Evolutionary conservation across 2,888 invertebrate genomes (phyloP).

Genomic region (Drosophila macrospina): DNA sequence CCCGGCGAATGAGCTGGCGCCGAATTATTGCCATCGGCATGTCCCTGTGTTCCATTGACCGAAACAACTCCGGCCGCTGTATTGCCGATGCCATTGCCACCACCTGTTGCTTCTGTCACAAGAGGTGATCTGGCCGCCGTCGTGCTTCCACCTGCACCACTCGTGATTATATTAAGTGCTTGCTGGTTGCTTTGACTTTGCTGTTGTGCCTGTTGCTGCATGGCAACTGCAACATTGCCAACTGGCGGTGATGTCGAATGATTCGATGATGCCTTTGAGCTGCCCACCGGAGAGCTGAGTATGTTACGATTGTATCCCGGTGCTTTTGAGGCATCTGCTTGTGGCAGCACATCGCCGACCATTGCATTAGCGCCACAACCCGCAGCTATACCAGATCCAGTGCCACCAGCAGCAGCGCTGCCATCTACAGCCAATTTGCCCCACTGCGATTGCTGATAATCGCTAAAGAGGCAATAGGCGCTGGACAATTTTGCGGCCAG

Average conservation of each 20-base stretch:
- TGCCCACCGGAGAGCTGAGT: slow-evolving; percentile 91
- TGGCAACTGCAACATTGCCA: slow-evolving; percentile 52
- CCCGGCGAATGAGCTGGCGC: slow-evolving; percentile 72
- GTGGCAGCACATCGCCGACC: slow-evolving; percentile 84
- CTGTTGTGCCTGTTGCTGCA: slow-evolving; percentile 38
- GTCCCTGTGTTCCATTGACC: slow-evolving; percentile 55
- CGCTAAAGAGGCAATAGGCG: slow-evolving; percentile 96
- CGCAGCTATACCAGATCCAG: slow-evolving; percentile 58
- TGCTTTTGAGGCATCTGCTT: slow-evolving; percentile 95
- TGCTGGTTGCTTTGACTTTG: slow-evolving; percentile 47
- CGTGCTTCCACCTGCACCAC: slow-evolving; percentile 39
- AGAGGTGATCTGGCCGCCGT: slow-evolving; percentile 74
- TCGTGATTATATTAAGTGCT: slow-evolving; percentile 68
- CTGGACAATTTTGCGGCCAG: slow-evolving; percentile 83
- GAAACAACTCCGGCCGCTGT: slow-evolving; percentile 36
- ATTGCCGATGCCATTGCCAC: slow-evolving; percentile 61
- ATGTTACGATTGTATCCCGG: slow-evolving; percentile 93
- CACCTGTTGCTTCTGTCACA: slow-evolving; percentile 59
- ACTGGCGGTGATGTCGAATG: slow-evolving; percentile 87
- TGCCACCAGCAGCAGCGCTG: slow-evolving; percentile 47
- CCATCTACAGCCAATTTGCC: slow-evolving; percentile 83
- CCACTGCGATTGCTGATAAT: slow-evolving; percentile 87
- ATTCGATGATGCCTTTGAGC: slow-evolving; percentile 87
- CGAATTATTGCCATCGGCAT: slow-evolving; percentile 37
- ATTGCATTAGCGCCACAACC: slow-evolving; percentile 52